Evolutionary conservation across 2,888 invertebrate species (phyloP).

Genomic region (Ichneumon xanthorius): DNA sequence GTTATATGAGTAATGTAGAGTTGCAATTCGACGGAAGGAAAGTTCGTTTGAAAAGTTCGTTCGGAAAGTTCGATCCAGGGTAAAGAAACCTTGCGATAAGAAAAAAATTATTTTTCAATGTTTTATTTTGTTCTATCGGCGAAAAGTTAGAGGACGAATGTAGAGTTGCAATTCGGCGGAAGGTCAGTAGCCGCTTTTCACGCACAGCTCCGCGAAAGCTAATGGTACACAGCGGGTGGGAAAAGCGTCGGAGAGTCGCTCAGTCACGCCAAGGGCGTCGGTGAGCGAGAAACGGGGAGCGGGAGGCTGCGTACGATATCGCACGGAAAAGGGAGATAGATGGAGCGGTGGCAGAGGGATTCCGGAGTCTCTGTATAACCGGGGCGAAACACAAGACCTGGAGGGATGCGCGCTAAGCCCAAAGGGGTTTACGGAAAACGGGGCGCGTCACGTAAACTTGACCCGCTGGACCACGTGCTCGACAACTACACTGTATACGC

Average conservation of each 20-base stretch:
- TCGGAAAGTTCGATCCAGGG: not conserved
- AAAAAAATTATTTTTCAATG: constrained; percentile 7
- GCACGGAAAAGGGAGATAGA: constrained; percentile 55
- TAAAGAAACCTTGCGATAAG: not conserved
- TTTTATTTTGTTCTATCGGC: not conserved
- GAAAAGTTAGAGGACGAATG: not conserved
- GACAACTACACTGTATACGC: constrained; percentile 54
- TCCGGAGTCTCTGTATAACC: constrained; percentile 41
- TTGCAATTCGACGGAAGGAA: constrained; percentile 13
- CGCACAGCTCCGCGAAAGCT: constrained; percentile 21
- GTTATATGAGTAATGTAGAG: not conserved
- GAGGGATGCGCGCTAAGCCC: constrained; percentile 80
- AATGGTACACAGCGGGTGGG: constrained; percentile 55
- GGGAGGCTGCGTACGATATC: constrained; percentile 42
- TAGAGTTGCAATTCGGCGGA: constrained; percentile 25
- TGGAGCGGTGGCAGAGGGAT: constrained; percentile 37
- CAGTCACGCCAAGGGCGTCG: constrained; percentile 20
- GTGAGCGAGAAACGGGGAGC: constrained; percentile 60
- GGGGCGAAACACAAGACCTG: constrained; percentile 77
- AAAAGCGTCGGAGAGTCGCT: constrained; percentile 42
- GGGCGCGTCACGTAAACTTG: constrained; percentile 81
- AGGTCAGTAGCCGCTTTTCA: constrained; percentile 39
- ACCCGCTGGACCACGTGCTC: constrained; percentile 78
- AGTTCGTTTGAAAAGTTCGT: not conserved
- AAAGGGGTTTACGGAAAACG: constrained; percentile 82